Conservation (phyloP, 2,888 invertebrate species). For the Leptinotarsa peninsularis region DNA sequence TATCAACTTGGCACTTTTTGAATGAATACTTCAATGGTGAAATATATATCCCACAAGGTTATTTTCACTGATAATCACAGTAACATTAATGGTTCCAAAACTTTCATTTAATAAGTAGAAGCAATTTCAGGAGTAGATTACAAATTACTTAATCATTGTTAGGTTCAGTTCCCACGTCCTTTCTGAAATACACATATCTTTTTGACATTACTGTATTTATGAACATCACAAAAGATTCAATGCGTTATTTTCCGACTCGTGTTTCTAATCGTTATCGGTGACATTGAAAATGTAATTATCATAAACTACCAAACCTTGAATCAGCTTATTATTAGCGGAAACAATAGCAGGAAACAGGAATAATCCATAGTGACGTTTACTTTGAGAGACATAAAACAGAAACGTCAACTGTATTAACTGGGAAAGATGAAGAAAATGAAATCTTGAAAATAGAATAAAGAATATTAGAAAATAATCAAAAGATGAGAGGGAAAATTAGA, state of each 20-base stretch:
- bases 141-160: neutral
- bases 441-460: no score
- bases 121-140: no score
- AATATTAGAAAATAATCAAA: no score
- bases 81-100: no score
- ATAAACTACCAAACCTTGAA: neutral
- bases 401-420: neutral
- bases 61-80: no score
- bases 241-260: neutral
- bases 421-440: no score
- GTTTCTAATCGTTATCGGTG: neutral
- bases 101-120: no score
- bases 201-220: neutral
- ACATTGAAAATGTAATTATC: constrained; percentile 6
- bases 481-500: no score
- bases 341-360: constrained; percentile 4
- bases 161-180: neutral
- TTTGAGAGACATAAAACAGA: neutral
- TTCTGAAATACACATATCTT: neutral
- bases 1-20: no score
- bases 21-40: no score
- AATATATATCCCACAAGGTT: no score
- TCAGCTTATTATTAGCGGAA: neutral
- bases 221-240: neutral
- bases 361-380: neutral